Percentiles rank a stretch among this genome's conserved stretches.
phyloP scores from a whole-genome alignment of 2,797 vertebrate species.

The Apogon hyalosoma region DNA sequence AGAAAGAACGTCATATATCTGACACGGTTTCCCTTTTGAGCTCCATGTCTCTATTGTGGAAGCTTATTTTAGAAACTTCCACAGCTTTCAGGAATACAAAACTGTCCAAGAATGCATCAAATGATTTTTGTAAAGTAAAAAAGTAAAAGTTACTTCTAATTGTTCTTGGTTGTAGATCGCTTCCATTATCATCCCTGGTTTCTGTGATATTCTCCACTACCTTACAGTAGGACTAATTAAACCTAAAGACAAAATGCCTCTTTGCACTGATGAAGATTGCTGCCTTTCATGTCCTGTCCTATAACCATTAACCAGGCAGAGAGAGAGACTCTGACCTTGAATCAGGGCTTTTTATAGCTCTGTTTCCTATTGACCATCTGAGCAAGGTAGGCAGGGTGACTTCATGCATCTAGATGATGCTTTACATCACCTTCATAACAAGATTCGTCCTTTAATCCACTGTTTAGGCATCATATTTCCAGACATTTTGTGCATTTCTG shows the following conservation, averaged over 20 bases:
- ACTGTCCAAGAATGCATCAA: no score
- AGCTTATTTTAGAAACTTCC: neutral
- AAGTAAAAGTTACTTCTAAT: neutral
- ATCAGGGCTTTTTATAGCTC: slow-evolving; percentile 53
- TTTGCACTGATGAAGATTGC: slow-evolving; percentile 41
- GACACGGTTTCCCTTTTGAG: no score
- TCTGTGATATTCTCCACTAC: slow-evolving; percentile 16
- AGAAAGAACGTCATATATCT: neutral
- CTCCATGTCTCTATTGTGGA: neutral
- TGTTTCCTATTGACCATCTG: slow-evolving; percentile 17
- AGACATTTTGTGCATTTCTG: neutral
- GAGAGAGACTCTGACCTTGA: slow-evolving; percentile 54
- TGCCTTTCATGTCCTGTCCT: slow-evolving; percentile 15
- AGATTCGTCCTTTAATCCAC: slow-evolving; percentile 19
- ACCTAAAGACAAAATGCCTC: slow-evolving; percentile 28
- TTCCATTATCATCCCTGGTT: neutral
- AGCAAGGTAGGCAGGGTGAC: slow-evolving; percentile 16
- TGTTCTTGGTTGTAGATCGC: neutral
- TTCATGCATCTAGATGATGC: slow-evolving; percentile 12
- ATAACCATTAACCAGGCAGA: slow-evolving; percentile 48
- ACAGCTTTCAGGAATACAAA: neutral
- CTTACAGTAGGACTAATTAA: slow-evolving; percentile 20
- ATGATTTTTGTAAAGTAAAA: neutral
- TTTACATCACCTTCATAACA: slow-evolving; percentile 10
- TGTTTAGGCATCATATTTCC: neutral